These are phyloP conservation scores for Zaprionus lineosus DNA, from an alignment of 2,888 invertebrate genomes.

Conservation along the genomic window DNA sequence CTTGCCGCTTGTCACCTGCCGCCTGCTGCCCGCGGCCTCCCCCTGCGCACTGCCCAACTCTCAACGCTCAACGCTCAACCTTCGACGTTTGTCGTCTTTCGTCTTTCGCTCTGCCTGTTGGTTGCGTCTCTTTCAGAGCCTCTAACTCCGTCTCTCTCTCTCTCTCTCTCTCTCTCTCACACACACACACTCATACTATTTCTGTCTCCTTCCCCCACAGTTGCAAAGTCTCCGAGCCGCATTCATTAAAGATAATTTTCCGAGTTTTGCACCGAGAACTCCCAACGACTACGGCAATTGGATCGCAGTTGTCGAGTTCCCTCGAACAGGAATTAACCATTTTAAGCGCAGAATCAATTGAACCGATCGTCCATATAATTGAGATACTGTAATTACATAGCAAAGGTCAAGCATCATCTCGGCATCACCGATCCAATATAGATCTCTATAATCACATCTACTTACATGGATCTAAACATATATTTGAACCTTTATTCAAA, in stretches of 20 bases:
- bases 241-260: conserved; percentile 53
- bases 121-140: too few relatives aligned
- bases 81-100: too few relatives aligned
- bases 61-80: too few relatives aligned
- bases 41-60: too few relatives aligned
- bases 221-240: conserved; percentile 22
- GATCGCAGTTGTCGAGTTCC: conserved; percentile 14
- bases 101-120: too few relatives aligned
- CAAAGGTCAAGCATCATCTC: conserved; percentile 45
- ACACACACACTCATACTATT: too few relatives aligned
- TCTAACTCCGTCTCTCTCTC: background rate
- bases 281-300: conserved; percentile 5
- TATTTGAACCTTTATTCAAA: conserved; percentile 33
- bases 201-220: too few relatives aligned
- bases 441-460: too few relatives aligned
- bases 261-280: conserved; percentile 27
- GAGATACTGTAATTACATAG: conserved; percentile 35
- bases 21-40: background rate
- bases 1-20: conserved; percentile 25
- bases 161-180: background rate
- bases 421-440: conserved; percentile 24
- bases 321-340: too few relatives aligned
- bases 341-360: conserved; percentile 13
- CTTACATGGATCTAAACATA: background rate
- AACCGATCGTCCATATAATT: conserved; percentile 32